These are phyloP conservation scores for Mirza zaza DNA, from an alignment of 2,113 vertebrate genomes.

Conservation along the genomic window DNA sequence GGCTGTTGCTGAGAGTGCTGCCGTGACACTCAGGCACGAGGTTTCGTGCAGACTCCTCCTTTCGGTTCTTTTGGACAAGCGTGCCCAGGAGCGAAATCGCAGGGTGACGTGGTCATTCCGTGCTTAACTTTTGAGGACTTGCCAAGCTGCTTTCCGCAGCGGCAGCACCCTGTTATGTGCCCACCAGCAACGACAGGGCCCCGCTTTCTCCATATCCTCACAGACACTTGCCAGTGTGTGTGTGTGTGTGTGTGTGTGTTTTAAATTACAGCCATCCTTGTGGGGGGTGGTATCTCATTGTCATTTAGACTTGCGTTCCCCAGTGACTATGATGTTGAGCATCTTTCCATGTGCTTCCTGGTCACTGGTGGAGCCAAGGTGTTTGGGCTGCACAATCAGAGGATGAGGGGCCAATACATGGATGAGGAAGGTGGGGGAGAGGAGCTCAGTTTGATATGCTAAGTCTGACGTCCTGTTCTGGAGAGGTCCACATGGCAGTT, in stretches of 20 bases:
- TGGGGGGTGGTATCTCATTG: neutral
- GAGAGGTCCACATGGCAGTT: neutral
- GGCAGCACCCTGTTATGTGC: neutral
- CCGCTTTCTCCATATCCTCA: neutral
- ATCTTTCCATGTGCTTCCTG: neutral
- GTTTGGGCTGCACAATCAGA: neutral
- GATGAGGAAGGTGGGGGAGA: neutral
- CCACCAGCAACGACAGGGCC: neutral
- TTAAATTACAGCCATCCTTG: neutral
- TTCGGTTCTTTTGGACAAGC: neutral
- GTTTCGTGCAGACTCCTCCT: neutral
- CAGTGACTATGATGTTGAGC: neutral
- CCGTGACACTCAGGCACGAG: neutral
- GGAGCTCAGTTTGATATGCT: neutral
- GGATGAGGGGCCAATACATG: accelerated
- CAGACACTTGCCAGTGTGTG: neutral
- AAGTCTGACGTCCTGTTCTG: too few species aligned
- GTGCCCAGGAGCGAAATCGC: neutral
- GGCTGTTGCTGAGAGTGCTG: neutral
- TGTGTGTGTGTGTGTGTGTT: neutral
- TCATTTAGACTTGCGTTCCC: too few species aligned
- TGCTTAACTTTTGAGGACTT: neutral
- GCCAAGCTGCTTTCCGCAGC: neutral
- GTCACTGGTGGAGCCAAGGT: neutral
- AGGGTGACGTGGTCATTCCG: neutral